Evolutionary conservation across 2,797 vertebrate genomes (phyloP).

Genomic region (Clarias pachynema): DNA sequence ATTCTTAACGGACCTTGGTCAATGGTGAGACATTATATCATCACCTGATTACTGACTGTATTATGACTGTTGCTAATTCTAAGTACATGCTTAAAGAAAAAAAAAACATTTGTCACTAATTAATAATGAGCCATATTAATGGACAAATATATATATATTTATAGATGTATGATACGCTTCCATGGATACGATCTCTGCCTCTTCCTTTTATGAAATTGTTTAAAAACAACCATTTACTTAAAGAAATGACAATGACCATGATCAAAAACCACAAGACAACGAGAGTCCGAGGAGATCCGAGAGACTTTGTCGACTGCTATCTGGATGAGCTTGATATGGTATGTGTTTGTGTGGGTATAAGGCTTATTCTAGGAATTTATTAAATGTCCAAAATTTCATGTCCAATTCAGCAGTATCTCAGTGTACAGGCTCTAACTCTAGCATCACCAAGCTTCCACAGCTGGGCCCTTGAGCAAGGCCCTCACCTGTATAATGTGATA

Average conservation of each 20-base stretch:
- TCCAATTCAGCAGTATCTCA: neutral
- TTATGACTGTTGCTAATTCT: neutral
- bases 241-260: slow-evolving; percentile 29
- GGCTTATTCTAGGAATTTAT: neutral
- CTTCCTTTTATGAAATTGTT: slow-evolving; percentile 60
- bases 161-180: slow-evolving; percentile 71
- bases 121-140: neutral
- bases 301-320: slow-evolving; percentile 69
- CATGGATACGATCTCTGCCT: slow-evolving; percentile 59
- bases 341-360: neutral
- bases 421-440: too few relatives aligned
- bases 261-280: slow-evolving; percentile 60
- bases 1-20: slow-evolving; percentile 71
- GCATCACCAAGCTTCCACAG: too few relatives aligned
- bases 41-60: neutral
- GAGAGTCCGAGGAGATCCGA: slow-evolving; percentile 60
- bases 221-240: neutral
- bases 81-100: neutral
- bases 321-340: slow-evolving; percentile 66
- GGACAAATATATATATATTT: neutral
- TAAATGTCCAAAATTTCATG: neutral
- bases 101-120: neutral
- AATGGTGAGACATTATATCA: slow-evolving; percentile 66
- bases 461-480: too few relatives aligned
- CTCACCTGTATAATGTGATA: too few relatives aligned